These are phyloP conservation scores for Pachymerium ferrugineum DNA, from an alignment of 2,888 invertebrate genomes.

Conservation along the genomic window DNA sequence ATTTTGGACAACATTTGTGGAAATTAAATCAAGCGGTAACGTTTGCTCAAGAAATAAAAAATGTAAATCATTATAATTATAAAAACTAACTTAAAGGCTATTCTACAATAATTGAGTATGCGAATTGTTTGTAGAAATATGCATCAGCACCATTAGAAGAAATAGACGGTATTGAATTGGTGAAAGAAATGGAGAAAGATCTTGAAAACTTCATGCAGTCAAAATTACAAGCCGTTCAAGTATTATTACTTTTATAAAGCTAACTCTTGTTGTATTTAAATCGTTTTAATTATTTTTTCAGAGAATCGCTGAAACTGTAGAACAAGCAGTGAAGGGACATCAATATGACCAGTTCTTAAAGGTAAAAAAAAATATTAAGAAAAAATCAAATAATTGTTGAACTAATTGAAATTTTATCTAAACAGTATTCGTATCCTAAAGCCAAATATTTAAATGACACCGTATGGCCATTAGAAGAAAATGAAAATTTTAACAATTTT, in stretches of 20 bases:
- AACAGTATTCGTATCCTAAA: too few species aligned
- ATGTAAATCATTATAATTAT: neutral
- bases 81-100: too few species aligned
- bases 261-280: neutral
- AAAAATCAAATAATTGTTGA: too few species aligned
- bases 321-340: conserved; percentile 60
- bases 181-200: conserved; percentile 71
- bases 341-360: conserved; percentile 48
- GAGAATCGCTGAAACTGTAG: conserved; percentile 72
- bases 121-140: neutral
- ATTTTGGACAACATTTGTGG: neutral
- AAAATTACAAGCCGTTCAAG: conserved; percentile 84
- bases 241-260: conserved; percentile 50
- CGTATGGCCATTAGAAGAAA: conserved; percentile 46
- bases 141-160: conserved; percentile 55
- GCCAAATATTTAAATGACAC: conserved; percentile 69
- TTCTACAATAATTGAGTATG: too few species aligned
- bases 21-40: neutral
- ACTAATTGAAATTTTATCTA: too few species aligned
- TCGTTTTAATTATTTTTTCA: conserved; percentile 43
- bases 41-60: neutral
- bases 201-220: conserved; percentile 77
- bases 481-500: conserved; percentile 70
- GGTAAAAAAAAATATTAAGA: conserved; percentile 35
- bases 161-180: conserved; percentile 71